Base-by-base conservation (phyloP, 2,888 invertebrate species). In the Hetaerina titia region DNA sequence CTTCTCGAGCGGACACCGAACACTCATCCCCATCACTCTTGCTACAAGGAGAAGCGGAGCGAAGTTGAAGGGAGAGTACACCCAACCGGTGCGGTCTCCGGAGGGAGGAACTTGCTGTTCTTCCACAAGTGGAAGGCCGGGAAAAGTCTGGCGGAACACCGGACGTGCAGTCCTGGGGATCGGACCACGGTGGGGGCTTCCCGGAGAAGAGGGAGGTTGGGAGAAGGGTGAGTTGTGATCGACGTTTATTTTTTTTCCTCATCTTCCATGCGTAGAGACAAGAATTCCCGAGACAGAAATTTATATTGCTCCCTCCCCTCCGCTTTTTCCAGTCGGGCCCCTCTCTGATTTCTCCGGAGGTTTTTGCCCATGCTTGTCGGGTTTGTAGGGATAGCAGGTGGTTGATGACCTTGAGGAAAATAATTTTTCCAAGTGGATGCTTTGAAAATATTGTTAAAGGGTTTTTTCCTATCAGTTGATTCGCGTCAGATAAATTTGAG, bases 331-430 rank as follows among this genome's bases (percentile, higher is more conserved):
- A 5, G 11, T 13, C 11, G 8, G 19, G 4, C 81, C 25, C 25
- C 13, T 81, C 81, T 31, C 31, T 31, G 81, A 81, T 81, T 31
- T 81, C 81, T 81, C 25, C 25, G 13, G 81, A 81, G 31, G 25
- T 1, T 31, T 13, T 31, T 13, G 81, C 22, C 13, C 25, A 15
- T 81, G 8, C 31, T 15, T 25, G 17, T 81, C 25, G 8, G 81
- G 25, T 81, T 31, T 31, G 81, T 31, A 81, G 81, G 6, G 81
- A 31, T 81, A 81, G 81, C 81, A 81, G 81, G 81, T 81, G 81
- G 81, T 81, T 81, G 81, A 81, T 81, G 81, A 81, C 81, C 81
- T 81, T 81, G 81, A 31, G 81, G 69, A 81, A 31, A 45, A 45
- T 45, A 45, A 45, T 45, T 45, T 45, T 45, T 45, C 45, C 45